phyloP scores from a whole-genome alignment of 2,888 invertebrate species.

The Heteromyza rotundicornis region DNA sequence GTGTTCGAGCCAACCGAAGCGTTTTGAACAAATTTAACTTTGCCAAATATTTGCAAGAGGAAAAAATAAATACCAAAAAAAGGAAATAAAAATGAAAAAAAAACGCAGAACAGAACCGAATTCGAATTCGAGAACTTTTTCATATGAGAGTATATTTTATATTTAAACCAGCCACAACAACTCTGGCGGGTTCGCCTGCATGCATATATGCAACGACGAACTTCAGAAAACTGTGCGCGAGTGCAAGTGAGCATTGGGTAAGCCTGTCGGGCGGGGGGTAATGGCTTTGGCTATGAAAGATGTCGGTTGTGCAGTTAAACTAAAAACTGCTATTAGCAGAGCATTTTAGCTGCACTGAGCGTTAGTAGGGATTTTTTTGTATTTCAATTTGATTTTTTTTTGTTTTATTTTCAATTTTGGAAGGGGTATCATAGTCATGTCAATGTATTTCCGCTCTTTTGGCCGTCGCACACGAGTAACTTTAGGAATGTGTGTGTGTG shows the following conservation, averaged over 20 bases:
- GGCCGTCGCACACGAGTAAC: slow-evolving; percentile 42
- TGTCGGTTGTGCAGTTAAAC: neutral
- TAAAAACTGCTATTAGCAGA: slow-evolving; percentile 37
- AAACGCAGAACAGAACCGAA: neutral
- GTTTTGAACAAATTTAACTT: slow-evolving; percentile 22
- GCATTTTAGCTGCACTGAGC: slow-evolving; percentile 32
- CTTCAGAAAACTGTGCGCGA: too few species aligned
- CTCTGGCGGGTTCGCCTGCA: neutral
- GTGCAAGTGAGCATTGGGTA: too few species aligned
- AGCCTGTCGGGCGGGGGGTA: neutral
- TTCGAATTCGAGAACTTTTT: too few species aligned
- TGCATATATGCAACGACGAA: slow-evolving; percentile 1
- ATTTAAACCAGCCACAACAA: too few species aligned
- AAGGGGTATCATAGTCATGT: slow-evolving; percentile 51
- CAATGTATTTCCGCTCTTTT: slow-evolving; percentile 55
- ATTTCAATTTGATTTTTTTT: too few species aligned
- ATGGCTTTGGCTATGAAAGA: too few species aligned
- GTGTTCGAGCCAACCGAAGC: slow-evolving; percentile 6
- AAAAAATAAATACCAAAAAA: neutral
- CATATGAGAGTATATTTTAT: too few species aligned
- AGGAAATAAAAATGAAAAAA: neutral
- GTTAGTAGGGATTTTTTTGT: slow-evolving; percentile 18
- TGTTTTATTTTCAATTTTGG: too few species aligned
- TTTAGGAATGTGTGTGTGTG: neutral
- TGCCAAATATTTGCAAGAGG: slow-evolving; percentile 10